Base-by-base conservation (phyloP, 1,140 invertebrate genomes). In the Leptinotarsa texana region DNA sequence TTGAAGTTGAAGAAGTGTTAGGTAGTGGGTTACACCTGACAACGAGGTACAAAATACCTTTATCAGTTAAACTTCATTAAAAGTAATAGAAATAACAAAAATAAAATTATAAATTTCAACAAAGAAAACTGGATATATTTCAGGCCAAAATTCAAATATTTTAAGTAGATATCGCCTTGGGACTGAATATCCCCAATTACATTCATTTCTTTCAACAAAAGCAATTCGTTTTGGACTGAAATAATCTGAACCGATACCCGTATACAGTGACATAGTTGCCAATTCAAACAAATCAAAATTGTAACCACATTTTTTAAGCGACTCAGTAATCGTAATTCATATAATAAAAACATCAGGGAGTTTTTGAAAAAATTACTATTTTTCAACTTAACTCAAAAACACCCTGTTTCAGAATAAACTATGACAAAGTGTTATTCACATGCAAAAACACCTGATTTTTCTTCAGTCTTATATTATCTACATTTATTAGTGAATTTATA, bases 81-180 rank as follows among this genome's bases (percentile, higher is more conserved):
- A 67, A 13, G 17, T 42, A 67, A 24, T 17, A 42, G 18, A 67
- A 27, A 57, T 57, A 57, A 57, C 51, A 57, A 57, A 57, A 57
- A 57, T 57, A 57, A 57, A 57, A 57, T 57, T 57, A 57, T 57
- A 15, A 67, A 67, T 33, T 67, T n/a, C 33, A 67, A 33, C 33
- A 17, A 42, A 11, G 24, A 22, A 24, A 24, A 67, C 65, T 22
- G 24, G 22, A 33, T 24, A 22, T 6, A 67, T 17, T 67, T n/a
- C n/a, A 42, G 24, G 65, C 65, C 65, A 67, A 67, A 67, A 33
- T 22, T 67, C 21, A 63, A 24, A 13, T 42, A 13, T 67, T 42
- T 67, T 33, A 67, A 67, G 65, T 17, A 67, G 33, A 17, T 11
- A 57, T 57, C 11, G 51, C 51, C 51, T 57, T 15, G 15, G 17